Evolutionary conservation across 2,797 vertebrate genomes (phyloP), one percentile per base, ranked within the genome.

Genomic region (Myripristis murdjan): DNA sequence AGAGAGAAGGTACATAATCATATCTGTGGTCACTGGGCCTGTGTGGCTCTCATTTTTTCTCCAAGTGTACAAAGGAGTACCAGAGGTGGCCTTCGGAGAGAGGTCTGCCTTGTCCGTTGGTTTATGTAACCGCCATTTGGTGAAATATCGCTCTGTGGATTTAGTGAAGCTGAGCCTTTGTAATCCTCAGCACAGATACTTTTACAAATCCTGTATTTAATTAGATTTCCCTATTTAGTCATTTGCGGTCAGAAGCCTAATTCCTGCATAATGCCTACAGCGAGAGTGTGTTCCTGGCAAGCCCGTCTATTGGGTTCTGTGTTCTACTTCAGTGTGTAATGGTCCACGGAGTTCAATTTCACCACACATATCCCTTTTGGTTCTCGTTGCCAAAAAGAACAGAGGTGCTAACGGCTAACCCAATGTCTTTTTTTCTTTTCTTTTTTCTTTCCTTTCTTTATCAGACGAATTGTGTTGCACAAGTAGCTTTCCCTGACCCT

Each of bases 131-230:
- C 22, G 31, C 67, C 64, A 65, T 83, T 84, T 84, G 62, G 66
- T 83, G 86, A 89, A 87, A 86, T 83, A 85, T 89, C 76, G 73
- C 78, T 83, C 75, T 67, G 63, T 73, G 87, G 91, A 89, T 92
- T 93, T 91, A 84, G 67, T 39, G 44, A 70, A 58, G 82, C 85
- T 92, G 82, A 93, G 89, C 87, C 90, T 85, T 88, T 89, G 85
- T 93, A 94, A 94, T 93, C 93, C 91, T 85, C 84, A 49, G 79
- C 86, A 80, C 81, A 86, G 91, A 93, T 93, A 92, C 92, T 92
- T 93, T 90, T 91, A 87, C 89, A 93, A 93, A 92, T 94, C 91
- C 91, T 88, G 77, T 88, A 91, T 94, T 94, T 94, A 94, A 94
- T 93, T 92, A 91, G 87, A 92, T 92, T 93, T 91, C 76, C 82